phyloP scores from a whole-genome alignment of 2,888 invertebrate species.

The Horisme vitalbata region DNA sequence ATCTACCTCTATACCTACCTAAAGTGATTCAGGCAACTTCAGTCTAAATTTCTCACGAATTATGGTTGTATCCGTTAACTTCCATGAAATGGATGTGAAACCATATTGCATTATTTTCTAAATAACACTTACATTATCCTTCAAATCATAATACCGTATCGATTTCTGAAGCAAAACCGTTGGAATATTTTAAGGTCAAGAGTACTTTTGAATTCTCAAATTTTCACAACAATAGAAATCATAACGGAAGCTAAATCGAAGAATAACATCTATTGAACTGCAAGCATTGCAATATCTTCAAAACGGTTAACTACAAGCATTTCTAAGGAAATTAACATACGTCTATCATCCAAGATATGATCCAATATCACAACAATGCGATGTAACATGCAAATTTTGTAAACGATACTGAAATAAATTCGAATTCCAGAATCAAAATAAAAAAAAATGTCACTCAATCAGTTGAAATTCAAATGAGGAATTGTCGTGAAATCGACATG shows the following conservation, averaged over 20 bases:
- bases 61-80: conserved; percentile 18
- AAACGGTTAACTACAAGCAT: conserved; percentile 51
- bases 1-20: too few relatives aligned
- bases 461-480: conserved; percentile 67
- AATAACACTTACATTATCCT: conserved; percentile 31
- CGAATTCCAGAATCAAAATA: conserved; percentile 33
- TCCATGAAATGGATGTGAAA: conserved; percentile 7
- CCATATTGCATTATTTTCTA: conserved; percentile 26
- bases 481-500: conserved; percentile 60
- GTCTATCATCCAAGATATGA: conserved; percentile 76
- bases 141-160: conserved; percentile 41
- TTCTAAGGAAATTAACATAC: conserved; percentile 70
- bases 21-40: too few relatives aligned
- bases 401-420: conserved; percentile 60
- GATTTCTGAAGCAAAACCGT: conserved; percentile 56
- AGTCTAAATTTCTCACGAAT: too few relatives aligned
- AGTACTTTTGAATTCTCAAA: conserved; percentile 46
- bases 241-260: conserved; percentile 73
- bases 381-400: conserved; percentile 66
- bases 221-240: conserved; percentile 67
- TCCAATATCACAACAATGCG: conserved; percentile 65
- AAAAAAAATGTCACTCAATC: conserved; percentile 49
- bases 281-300: conserved; percentile 48
- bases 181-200: conserved; percentile 64
- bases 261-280: conserved; percentile 68